Base-by-base conservation (phyloP, 1,140 invertebrate genomes). In the Apis dorsata region DNA sequence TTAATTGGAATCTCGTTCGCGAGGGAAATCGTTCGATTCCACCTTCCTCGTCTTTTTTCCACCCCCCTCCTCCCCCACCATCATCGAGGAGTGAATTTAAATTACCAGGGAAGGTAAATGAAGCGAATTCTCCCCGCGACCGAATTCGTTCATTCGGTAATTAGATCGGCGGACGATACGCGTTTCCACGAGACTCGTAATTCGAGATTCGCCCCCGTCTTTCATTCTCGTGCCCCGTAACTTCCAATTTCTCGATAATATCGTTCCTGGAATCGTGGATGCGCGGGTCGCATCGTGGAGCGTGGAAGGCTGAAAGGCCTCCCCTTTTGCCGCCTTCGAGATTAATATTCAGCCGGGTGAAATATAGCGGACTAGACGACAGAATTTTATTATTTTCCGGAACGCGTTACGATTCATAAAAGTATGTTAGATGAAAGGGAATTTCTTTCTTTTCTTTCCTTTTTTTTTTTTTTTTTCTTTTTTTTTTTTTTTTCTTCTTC, bases 311-410 rank as follows among this genome's bases (percentile, higher is more conserved):
- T 2, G 10, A 15, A 11, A 9, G 8, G 17, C 3, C 2, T 17
- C 17, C 68, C 49, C 51, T 53, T 72, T 72, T 24, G 44, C 55
- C 78, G 28, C 28, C 24, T 51, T 24, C 68, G 68, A 80, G 69
- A 80, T 80, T 80, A 80, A 72, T 80, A 79, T 79, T 79, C 62
- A 44, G 66, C 53, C 77, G 51, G 77, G 55, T 79, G 77, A 60
- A 79, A 70, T 78, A 79, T 68, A 71, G n/a, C 24, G 4, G 9
- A n/a, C 2, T 15, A 28, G 15, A 44, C 19, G 60, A 24, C 66
- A 28, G 53, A 51, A 78, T 78, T 69, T 78, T 59, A 68, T 69
- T 78, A 69, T 57, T 69, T 51, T 24, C 28, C 12, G 53, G 65
- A 10, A 78, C 76, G 69, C 69, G 63, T 49, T 51, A 24, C 53